Evolutionary conservation across 2,888 invertebrate species (phyloP).

Genomic region (Limnephilus auricula): DNA sequence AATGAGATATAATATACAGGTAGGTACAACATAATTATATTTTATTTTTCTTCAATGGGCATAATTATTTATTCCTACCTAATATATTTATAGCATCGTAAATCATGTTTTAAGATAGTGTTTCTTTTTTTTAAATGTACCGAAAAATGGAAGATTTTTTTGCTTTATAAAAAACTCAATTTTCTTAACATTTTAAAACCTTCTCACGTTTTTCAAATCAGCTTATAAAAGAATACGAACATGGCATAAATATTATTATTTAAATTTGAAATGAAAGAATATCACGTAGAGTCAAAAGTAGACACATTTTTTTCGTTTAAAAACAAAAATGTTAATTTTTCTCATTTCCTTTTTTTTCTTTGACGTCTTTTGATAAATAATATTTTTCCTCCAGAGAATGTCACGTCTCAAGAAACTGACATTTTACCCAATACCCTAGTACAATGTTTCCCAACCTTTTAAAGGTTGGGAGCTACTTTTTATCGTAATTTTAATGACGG

Average conservation of each 20-base stretch:
- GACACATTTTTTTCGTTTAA: background rate
- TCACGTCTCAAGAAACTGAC: background rate
- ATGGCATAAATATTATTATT: background rate
- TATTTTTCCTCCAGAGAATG: background rate
- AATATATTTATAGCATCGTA: too few relatives aligned
- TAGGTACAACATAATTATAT: too few relatives aligned
- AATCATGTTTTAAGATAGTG: too few relatives aligned
- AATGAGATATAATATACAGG: too few relatives aligned
- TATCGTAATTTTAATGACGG: too few relatives aligned
- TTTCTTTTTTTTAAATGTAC: too few relatives aligned
- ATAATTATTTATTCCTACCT: too few relatives aligned
- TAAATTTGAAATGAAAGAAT: background rate
- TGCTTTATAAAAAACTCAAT: background rate
- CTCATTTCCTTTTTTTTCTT: background rate
- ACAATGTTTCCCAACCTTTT: background rate
- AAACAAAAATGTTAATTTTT: background rate
- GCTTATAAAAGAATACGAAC: background rate
- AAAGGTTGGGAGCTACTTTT: too few relatives aligned
- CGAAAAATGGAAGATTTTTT: background rate
- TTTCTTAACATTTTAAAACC: background rate
- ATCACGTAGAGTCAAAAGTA: background rate
- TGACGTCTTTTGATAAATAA: slow-evolving; percentile 2
- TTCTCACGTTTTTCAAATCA: background rate
- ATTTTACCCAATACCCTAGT: background rate
- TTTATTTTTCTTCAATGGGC: too few relatives aligned